phyloP scores from a whole-genome alignment of 2,888 invertebrate genomes.

The Lepidocyrtinus sp. region DNA sequence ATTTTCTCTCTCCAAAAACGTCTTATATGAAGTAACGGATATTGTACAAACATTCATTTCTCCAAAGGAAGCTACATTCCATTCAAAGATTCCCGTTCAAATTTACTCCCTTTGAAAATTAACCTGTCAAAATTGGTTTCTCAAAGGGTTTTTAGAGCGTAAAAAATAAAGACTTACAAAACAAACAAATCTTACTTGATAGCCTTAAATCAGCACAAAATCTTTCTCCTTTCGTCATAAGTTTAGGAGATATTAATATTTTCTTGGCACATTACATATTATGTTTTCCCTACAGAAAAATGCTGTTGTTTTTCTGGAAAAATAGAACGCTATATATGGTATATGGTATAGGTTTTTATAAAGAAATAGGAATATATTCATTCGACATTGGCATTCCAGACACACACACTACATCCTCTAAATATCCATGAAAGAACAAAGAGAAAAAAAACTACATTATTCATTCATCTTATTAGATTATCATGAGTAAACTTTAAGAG shows the following conservation, averaged over 20 bases:
- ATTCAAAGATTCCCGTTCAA: slow-evolving; percentile 63
- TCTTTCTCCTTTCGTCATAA: slow-evolving; percentile 12
- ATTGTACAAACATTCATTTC: no score
- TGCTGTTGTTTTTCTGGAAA: neutral
- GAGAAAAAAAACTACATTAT: slow-evolving; percentile 1
- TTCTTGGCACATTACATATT: no score
- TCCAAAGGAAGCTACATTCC: slow-evolving; percentile 79
- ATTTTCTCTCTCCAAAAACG: no score
- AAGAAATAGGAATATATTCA: neutral
- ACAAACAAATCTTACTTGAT: neutral
- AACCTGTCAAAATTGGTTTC: slow-evolving; percentile 10
- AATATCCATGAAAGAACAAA: neutral
- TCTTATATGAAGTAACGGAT: no score
- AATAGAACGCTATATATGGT: no score
- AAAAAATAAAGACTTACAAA: neutral
- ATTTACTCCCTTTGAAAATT: slow-evolving; percentile 7
- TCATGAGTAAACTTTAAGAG: slow-evolving; percentile 9
- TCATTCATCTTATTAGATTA: neutral
- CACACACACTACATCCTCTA: neutral
- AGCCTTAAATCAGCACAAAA: no score
- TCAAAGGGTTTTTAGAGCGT: neutral
- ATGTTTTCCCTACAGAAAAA: slow-evolving; percentile 3
- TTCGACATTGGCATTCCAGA: neutral
- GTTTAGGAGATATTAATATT: slow-evolving; percentile 13
- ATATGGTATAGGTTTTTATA: no score